Conservation (phyloP, 92 coral and sea anemone species). For the Anthopleura xanthogrammica region DNA sequence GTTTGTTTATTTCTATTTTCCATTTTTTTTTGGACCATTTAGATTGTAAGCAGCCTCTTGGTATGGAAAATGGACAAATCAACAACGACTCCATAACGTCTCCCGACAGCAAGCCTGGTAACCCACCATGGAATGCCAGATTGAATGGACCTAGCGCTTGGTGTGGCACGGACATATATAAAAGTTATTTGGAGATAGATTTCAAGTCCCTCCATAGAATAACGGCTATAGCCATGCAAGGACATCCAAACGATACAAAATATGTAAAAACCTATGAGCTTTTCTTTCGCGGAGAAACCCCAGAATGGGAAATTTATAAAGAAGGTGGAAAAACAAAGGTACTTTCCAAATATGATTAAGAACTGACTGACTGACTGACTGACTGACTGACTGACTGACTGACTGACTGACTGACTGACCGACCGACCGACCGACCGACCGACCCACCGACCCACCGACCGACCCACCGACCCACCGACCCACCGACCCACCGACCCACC, state of each 20-base stretch:
- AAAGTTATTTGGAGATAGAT: conserved; percentile 24
- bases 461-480: too few species aligned
- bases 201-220: conserved; percentile 15
- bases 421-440: too few species aligned
- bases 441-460: too few species aligned
- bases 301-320: not conserved
- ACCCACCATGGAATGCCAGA: conserved; percentile 40
- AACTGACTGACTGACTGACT: not conserved
- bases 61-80: conserved; percentile 39
- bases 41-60: conserved; percentile 56
- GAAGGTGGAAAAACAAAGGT: not conserved
- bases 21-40: too few species aligned
- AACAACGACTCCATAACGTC: conserved; percentile 25
- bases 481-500: too few species aligned
- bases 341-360: not conserved
- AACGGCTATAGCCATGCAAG: conserved; percentile 29
- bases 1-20: not conserved
- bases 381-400: not conserved
- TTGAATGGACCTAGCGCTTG: conserved; percentile 35
- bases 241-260: not conserved
- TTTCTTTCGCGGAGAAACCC: not conserved
- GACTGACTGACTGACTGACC: not conserved
- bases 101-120: conserved; percentile 9
- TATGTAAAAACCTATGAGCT: not conserved
- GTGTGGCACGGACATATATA: conserved; percentile 25